Percentiles rank a stretch among this genome's conserved stretches.
Conservation (phyloP, 2,797 vertebrate genomes). For the Lacerta viridis region DNA sequence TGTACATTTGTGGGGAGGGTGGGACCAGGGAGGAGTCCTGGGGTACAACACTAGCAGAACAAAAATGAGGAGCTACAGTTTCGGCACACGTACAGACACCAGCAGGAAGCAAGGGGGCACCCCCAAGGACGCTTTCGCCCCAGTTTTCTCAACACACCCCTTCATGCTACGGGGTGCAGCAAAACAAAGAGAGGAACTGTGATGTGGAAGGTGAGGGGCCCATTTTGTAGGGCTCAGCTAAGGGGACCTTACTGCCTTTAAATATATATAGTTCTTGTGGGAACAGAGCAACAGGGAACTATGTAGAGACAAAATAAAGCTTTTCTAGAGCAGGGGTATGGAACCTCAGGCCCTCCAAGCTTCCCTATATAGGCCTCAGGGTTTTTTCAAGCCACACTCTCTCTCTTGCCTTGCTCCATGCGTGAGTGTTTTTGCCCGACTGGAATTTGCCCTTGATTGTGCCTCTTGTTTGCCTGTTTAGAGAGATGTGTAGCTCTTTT, state of each 20-base stretch:
- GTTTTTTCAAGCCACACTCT: too few species aligned
- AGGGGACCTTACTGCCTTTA: not conserved
- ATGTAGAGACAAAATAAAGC: not conserved
- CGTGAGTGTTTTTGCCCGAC: too few species aligned
- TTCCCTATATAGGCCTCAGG: too few species aligned
- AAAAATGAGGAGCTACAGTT: not conserved
- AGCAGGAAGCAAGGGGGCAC: not conserved
- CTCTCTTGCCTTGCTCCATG: too few species aligned
- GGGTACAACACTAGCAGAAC: not conserved
- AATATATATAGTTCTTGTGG: not conserved
- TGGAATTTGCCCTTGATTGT: too few species aligned
- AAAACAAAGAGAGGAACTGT: not conserved
- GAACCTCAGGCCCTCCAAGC: too few species aligned
- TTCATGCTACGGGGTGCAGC: not conserved
- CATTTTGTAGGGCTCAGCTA: not conserved
- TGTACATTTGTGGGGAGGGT: not conserved
- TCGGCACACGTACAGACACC: not conserved
- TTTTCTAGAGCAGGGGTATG: not conserved
- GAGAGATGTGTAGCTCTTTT: too few species aligned
- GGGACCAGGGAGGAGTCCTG: not conserved
- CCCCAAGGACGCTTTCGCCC: not conserved
- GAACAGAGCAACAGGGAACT: not conserved
- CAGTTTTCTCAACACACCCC: not conserved
- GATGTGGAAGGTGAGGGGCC: not conserved
- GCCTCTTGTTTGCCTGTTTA: too few species aligned